Base-by-base conservation (phyloP, 1,140 invertebrate species). In the Drosophila melanica region DNA sequence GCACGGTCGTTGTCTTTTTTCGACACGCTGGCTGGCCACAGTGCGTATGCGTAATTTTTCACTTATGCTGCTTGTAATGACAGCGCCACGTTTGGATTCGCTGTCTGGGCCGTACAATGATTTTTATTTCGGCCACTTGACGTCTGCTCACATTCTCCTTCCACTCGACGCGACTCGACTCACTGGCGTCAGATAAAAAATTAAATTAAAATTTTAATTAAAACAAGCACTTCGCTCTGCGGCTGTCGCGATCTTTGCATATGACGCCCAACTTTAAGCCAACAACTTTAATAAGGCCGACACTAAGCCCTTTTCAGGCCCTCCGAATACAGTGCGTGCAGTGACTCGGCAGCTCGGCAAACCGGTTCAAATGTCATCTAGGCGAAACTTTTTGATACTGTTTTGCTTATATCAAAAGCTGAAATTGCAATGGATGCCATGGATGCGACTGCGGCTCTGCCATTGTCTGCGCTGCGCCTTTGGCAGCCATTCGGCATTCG, bases 131-230 rank as follows among this genome's bases (percentile, higher is more conserved):
- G 82, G 75, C 85, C 79, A 82, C 79, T 82, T 82, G 75, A 79
- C 62, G 75, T 65, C 66, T 64, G 58, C 14, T n/a, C 18, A 48
- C 41, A 14, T 16, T 16, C 14, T 50, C 10, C 16, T 18, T 20
- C n/a, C n/a, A n/a, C 63, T 37, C 42, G 14, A 23, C 20, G 2
- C 11, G 14, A 16, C 18, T 23, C 16, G 1, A 20, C 45, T 39
- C 20, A 42, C n/a, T 27, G 42, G 35, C 37, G 39, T 23, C 30
- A 35, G 57, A 59, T 62, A 64, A 54, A 60, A 63, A 82, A 84
- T 79, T 73, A 79, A 89, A 84, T 87, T 77, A 82, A 89, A 87
- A 84, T 89, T 87, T 82, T 87, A 87, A 87, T 87, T 89, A 87
- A 87, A 87, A 82, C 79, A 79, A 74, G 79, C 84, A 68, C 66